Percentiles rank a stretch among this genome's conserved stretches.
These are phyloP conservation scores for Seira musarum DNA, from an alignment of 2,888 invertebrate species.

Conservation along the genomic window DNA sequence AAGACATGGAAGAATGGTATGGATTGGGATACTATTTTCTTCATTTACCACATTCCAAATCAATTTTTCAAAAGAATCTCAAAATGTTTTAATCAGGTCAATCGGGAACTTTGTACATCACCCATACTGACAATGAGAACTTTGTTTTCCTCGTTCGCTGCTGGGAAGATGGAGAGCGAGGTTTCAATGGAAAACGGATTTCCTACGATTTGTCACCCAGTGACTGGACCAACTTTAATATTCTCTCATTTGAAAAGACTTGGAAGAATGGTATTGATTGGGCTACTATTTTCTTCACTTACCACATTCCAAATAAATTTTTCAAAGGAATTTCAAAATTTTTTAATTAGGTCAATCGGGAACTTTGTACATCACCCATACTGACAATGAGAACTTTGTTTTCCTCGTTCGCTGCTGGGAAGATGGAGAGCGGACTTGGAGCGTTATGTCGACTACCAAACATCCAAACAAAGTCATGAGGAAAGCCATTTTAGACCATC, in stretches of 20 bases:
- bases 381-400: conserved; percentile 44
- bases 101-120: conserved; percentile 40
- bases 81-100: too few species aligned
- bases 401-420: conserved; percentile 47
- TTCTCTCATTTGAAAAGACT: conserved; percentile 32
- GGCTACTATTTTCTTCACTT: too few species aligned
- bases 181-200: conserved; percentile 26
- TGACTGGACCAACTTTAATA: conserved; percentile 42
- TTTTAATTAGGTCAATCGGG: conserved; percentile 43
- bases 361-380: conserved; percentile 39
- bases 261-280: conserved; percentile 28
- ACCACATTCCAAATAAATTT: too few species aligned
- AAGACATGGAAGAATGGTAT: conserved; percentile 39
- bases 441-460: conserved; percentile 33
- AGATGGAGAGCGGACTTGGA: conserved; percentile 42
- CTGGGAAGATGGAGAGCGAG: conserved; percentile 45
- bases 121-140: conserved; percentile 44
- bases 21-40: background rate
- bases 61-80: too few species aligned
- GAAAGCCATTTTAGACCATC: conserved; percentile 13
- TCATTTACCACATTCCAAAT: too few species aligned
- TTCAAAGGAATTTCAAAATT: too few species aligned
- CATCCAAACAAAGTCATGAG: conserved; percentile 8
- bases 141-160: conserved; percentile 45
- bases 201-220: conserved; percentile 34